These are phyloP conservation scores for Pipra filicauda DNA, from an alignment of 2,113 vertebrate species.

Conservation along the genomic window DNA sequence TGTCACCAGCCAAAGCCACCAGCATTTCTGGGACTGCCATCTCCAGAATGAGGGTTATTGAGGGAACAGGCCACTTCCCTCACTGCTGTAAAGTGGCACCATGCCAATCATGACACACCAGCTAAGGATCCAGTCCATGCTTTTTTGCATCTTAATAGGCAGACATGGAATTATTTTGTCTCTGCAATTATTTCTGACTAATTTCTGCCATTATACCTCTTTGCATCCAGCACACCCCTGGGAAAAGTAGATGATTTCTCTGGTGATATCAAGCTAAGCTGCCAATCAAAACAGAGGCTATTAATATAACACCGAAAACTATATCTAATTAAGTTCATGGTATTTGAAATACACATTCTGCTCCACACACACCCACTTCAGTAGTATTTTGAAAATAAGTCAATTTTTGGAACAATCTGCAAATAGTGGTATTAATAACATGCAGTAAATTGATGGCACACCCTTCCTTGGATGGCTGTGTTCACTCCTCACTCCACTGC, in stretches of 20 bases:
- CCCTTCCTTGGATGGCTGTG: background rate
- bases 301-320: background rate
- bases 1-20: constrained; percentile 49
- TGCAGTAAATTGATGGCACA: constrained; percentile 29
- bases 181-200: constrained; percentile 29
- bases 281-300: constrained; percentile 20
- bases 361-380: background rate
- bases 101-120: background rate
- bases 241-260: background rate
- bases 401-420: constrained; percentile 9
- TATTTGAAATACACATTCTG: background rate
- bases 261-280: background rate
- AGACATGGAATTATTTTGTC: background rate
- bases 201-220: constrained; percentile 18
- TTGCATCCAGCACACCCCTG: background rate
- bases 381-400: constrained; percentile 31
- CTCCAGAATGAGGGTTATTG: background rate
- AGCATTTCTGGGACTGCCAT: background rate
- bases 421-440: constrained; percentile 10
- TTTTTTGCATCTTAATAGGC: background rate
- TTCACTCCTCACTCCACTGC: constrained; percentile 33
- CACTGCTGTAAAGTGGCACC: background rate
- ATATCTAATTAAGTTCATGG: background rate
- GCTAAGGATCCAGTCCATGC: background rate
- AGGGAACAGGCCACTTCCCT: background rate